These are phyloP conservation scores for Drosophila erecta DNA, from an alignment of 1,140 invertebrate genomes.

Conservation along the genomic window DNA sequence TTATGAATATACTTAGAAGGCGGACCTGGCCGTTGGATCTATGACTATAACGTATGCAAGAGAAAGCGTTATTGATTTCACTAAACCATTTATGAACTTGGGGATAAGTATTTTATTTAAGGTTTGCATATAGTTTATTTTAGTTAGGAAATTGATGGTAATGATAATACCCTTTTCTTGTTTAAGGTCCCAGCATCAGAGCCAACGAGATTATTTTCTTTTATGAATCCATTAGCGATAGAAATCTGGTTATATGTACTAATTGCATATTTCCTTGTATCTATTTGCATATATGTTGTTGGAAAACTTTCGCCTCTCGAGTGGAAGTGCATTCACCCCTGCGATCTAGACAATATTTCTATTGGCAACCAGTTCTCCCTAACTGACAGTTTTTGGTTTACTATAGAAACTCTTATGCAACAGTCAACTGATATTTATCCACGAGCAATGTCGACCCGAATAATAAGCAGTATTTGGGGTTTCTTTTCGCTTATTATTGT, in stretches of 20 bases:
- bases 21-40: constrained; percentile 95
- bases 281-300: constrained; percentile 96
- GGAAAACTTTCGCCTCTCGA: constrained; percentile 97
- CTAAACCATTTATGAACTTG: constrained; percentile 96
- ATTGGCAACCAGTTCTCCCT: constrained; percentile 97
- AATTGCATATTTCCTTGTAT: constrained; percentile 94
- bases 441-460: constrained; percentile 95
- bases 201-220: constrained; percentile 96
- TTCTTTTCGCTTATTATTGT: constrained; percentile 97
- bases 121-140: constrained; percentile 85
- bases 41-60: constrained; percentile 97
- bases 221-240: constrained; percentile 96
- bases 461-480: constrained; percentile 98
- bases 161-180: neutral
- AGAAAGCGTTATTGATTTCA: constrained; percentile 97
- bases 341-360: constrained; percentile 91
- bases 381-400: constrained; percentile 91
- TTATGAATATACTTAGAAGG: constrained; percentile 86
- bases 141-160: neutral
- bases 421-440: constrained; percentile 95
- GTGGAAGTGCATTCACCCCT: constrained; percentile 94
- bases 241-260: constrained; percentile 98
- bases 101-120: constrained; percentile 95
- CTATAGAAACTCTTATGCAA: constrained; percentile 95
- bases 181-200: constrained; percentile 93